Evolutionary conservation across 2,797 vertebrate genomes (phyloP), one percentile per base, ranked within the genome.

Genomic region (Pipistrellus nathusii): DNA sequence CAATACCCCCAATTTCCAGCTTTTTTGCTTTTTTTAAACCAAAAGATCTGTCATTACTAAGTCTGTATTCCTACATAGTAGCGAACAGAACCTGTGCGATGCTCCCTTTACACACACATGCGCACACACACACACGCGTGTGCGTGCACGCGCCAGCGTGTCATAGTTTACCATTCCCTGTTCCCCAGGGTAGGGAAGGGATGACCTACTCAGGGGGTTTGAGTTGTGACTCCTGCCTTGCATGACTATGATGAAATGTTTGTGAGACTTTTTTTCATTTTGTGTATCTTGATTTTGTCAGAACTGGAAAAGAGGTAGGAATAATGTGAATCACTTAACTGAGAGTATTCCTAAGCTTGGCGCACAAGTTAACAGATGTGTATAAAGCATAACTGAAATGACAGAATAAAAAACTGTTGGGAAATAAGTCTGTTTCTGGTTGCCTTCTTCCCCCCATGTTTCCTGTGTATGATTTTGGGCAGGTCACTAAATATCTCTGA

Each of bases 301-400:
- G 38, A 96, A 78, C 20, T 83, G n/a, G 71, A 69, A 85, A 73
- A 66, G 11, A 88, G 69, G 32, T 69, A 38, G 44, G 51, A 83
- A 69, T 91, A 72, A 83, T 88, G 10, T 51, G 78, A 93, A 91
- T 77, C 51, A 87, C n/a, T 15, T 77, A 75, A 86, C 44, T 62
- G 69, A 48, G 92, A 64, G 32, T 94, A 82, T 84, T 78, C 27
- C 27, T 69, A 46, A 80, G 20, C 48, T 62, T 55, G 80, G 76
- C 8, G 21, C 4, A 27, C 25, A 81, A 44, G n/a, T 90, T 27
- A 90, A 72, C 73, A 73, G 84, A 57, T 64, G 93, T 89, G 7
- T 81, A 25, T 85, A 86, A 93, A 66, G 57, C 17, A 32, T 90
- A 77, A 66, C 72, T 78, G 25, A 85, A 93, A 91, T 88, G 32